These are phyloP conservation scores for Asobara japonica DNA, from an alignment of 1,140 invertebrate species.

Conservation along the genomic window DNA sequence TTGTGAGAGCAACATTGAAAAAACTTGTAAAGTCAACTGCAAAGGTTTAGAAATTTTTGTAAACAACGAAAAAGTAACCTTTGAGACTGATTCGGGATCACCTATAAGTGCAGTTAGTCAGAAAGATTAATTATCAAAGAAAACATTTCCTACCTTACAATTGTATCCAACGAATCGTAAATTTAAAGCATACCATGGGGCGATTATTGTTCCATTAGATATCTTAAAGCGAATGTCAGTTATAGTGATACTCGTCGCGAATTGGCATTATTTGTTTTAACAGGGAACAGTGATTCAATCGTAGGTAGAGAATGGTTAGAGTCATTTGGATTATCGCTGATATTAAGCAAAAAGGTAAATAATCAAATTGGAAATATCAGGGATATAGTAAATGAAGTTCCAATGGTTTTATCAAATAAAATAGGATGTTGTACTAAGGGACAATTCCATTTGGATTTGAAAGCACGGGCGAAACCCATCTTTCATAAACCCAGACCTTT, in stretches of 20 bases:
- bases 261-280: neutral
- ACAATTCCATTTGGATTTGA: neutral
- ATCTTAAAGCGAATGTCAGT: neutral
- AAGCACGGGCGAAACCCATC: neutral
- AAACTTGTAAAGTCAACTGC: neutral
- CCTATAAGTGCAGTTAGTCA: neutral
- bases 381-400: neutral
- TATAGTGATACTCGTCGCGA: neutral
- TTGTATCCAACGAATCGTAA: neutral
- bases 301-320: neutral
- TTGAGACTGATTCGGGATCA: neutral
- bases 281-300: neutral
- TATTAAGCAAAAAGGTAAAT: neutral
- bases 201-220: neutral
- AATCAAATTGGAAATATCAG: neutral
- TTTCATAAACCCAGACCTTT: slow-evolving; percentile 38
- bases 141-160: neutral
- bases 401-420: neutral
- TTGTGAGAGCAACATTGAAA: neutral
- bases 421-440: neutral
- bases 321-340: neutral
- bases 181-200: neutral
- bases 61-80: neutral
- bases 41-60: neutral
- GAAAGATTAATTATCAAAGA: neutral